phyloP scores from a whole-genome alignment of 2,797 vertebrate genomes.

The Urophycis tenuis region DNA sequence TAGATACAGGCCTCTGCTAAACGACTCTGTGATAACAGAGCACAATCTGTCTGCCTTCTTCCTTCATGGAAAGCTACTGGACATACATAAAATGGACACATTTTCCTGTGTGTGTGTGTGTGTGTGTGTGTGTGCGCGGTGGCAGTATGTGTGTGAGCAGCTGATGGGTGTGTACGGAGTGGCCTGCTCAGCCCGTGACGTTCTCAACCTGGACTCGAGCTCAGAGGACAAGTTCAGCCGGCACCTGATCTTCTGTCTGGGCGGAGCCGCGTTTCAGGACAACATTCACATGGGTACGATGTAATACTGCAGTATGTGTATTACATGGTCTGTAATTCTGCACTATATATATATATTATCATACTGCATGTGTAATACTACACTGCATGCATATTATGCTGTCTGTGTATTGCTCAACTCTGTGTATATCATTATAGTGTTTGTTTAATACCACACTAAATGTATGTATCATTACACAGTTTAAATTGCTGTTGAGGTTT shows the following conservation, averaged over 20 bases:
- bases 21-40: not conserved
- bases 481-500: no score
- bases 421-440: no score
- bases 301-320: no score
- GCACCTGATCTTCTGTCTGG: conserved; percentile 91
- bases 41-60: not conserved
- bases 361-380: not conserved
- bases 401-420: not conserved
- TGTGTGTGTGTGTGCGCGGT: conserved; percentile 37
- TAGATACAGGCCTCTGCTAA: no score
- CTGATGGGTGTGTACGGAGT: conserved; percentile 76
- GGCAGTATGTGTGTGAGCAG: conserved; percentile 81
- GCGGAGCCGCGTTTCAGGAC: conserved; percentile 82
- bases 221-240: conserved; percentile 92
- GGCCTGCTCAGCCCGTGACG: conserved; percentile 71
- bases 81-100: not conserved
- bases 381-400: not conserved
- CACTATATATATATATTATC: not conserved
- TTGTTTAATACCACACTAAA: no score
- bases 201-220: conserved; percentile 93
- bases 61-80: not conserved
- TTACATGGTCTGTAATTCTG: not conserved
- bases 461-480: not conserved
- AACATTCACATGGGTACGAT: conserved; percentile 86
- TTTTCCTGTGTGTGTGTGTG: conserved; percentile 33